Base-by-base conservation (phyloP, 2,888 invertebrate species). In the Dinocampus coccinellae region DNA sequence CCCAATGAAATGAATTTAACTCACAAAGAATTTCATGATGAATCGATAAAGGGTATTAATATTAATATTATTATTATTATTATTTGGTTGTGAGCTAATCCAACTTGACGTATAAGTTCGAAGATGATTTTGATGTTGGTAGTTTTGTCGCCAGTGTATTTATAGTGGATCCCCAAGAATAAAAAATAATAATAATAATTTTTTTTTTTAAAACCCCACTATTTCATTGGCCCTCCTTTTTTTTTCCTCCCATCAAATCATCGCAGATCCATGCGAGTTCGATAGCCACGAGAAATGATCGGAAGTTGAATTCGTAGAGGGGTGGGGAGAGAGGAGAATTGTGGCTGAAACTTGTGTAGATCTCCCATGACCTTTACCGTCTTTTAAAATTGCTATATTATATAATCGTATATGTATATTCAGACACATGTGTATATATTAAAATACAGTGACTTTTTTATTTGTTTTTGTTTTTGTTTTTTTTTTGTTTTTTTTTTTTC, bases 21-120 rank as follows among this genome's bases (percentile, higher is more conserved):
- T 86, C 79, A 86, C 86, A 76, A 85, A 68, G 79, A 82, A 84
- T 77, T 85, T 85, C 86, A 86, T 86, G 76, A 76, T 81, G 78
- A 61, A 67, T 73, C 67, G 53, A 42, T 71, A 65, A 73, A 76
- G 67, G 74, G 74, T 70, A 73, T 75, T 75, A n/a, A n/a, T n/a
- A n/a, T n/a, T n/a, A n/a, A n/a, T n/a, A n/a, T n/a, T n/a, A n/a
- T n/a, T n/a, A n/a, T n/a, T n/a, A n/a, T n/a, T n/a, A n/a, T n/a
- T n/a, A n/a, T n/a, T n/a, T n/a, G n/a, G n/a, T 65, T 53, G 39
- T 42, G 63, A 73, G 73, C 73, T 73, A 74, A 73, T 70, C 60
- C 70, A 39, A 73, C 75, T 68, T n/a, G n/a, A 77, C 73, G 76
- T 77, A 77, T 67, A 77, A 75, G 77, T 74, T 80, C 77, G 76